phyloP scores from a whole-genome alignment of 2,797 vertebrate genomes.

The Rhyacichthys aspro region DNA sequence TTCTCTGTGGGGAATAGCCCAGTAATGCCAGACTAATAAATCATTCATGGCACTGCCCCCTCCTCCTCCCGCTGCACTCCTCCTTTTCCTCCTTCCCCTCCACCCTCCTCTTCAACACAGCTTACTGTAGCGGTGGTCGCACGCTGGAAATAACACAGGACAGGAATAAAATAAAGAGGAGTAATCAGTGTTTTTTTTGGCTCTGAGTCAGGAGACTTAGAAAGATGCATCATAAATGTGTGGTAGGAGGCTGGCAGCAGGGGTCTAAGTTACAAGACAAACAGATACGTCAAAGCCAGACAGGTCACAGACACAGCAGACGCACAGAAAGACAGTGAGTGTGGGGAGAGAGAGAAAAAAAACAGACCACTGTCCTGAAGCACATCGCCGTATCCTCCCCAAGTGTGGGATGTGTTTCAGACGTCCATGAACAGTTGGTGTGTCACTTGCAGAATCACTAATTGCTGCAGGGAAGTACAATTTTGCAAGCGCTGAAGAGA shows the following conservation, averaged over 20 bases:
- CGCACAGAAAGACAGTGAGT: constrained; percentile 40
- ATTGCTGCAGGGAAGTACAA: background rate
- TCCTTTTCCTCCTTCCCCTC: constrained; percentile 23
- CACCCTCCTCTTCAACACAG: constrained; percentile 53
- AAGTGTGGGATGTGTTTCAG: constrained; percentile 57
- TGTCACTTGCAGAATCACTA: too few relatives aligned
- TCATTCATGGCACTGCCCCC: constrained; percentile 75
- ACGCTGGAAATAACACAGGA: constrained; percentile 28
- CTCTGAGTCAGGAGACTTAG: constrained; percentile 32
- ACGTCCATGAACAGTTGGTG: constrained; percentile 41
- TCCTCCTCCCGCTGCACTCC: constrained; percentile 20
- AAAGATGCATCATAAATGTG: constrained; percentile 45
- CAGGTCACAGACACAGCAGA: constrained; percentile 67
- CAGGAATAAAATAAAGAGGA: constrained; percentile 18
- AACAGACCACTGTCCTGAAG: constrained; percentile 36
- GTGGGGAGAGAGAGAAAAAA: constrained; percentile 2
- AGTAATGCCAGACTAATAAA: constrained; percentile 83
- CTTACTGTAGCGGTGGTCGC: constrained; percentile 60
- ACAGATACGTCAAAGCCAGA: constrained; percentile 70
- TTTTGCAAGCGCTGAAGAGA: background rate
- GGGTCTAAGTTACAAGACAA: constrained; percentile 45
- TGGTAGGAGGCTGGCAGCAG: constrained; percentile 52
- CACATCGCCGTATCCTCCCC: constrained; percentile 36
- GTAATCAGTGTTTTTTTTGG: constrained; percentile 34
- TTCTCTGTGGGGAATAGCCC: constrained; percentile 72